Base-by-base conservation (phyloP, 2,113 vertebrate genomes). In the Monopterus albus region DNA sequence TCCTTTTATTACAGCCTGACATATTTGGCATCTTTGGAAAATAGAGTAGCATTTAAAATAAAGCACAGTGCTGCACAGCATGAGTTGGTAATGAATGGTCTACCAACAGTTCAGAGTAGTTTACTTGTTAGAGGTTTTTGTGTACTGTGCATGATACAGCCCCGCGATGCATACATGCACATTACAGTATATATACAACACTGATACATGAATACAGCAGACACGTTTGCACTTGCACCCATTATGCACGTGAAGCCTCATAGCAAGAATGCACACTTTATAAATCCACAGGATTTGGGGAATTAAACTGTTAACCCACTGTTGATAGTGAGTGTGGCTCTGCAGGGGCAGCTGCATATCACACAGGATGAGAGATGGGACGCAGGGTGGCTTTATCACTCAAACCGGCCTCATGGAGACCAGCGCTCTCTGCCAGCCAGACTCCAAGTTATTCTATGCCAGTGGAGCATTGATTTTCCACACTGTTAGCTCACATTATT, bases 401-500 rank as follows among this genome's bases (percentile, higher is more conserved):
- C 76, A 67, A 82, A 87, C 86, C 78, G 74, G 86, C 86, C 84
- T 82, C 70, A 72, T 76, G 74, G 81, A 85, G 84, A 77, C 81
- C 36, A 3, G 61, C 78, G 47, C 87, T 82, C 77, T 81, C 85
- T 87, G 81, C 86, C 84, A 87, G 79, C 79, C 74, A 89, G 84
- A 84, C 85, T 87, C 81, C 71, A 77, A 84, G 89, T 90, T 91
- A 88, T 90, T 90, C 88, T 88, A 83, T 85, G 91, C 89, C 82
- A 90, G 86, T 84, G 86, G 80, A 89, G 87, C 89, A 92, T 91
- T 92, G 89, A 91, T 92, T 91, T 90, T 91, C 89, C 87, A 90
- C 91, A 90, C 88, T 91, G 91, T 92, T 92, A 91, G 89, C 89
- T 90, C 91, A 90, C 89, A 92, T 92, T 91, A 91, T 91, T 86